A percentile compares a stretch with the other conserved stretches of the same genome.
phyloP scores from a whole-genome alignment of 2,888 invertebrate species.

The Caenorhabditis japonica region DNA sequence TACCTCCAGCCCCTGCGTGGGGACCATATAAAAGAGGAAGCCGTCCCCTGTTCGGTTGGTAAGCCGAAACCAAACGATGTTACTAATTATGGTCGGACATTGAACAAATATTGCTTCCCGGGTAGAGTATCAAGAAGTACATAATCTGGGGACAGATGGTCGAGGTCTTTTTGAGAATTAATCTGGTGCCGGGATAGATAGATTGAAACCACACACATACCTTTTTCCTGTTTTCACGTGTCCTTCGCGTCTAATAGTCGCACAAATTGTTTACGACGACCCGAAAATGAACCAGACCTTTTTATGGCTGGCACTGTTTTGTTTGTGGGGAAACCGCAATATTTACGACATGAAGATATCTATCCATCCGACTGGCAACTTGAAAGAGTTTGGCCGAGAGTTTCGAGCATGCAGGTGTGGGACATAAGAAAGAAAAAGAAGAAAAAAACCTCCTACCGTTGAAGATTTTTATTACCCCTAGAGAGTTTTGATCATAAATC shows the following conservation, averaged over 20 bases:
- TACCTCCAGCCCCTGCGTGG: slow-evolving; percentile 17
- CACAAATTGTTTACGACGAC: slow-evolving; percentile 14
- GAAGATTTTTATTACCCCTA: slow-evolving; percentile 9
- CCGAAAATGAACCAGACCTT: slow-evolving; percentile 26
- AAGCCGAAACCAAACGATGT: slow-evolving; percentile 54
- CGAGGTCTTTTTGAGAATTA: slow-evolving; percentile 23
- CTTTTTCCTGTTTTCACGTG: background rate
- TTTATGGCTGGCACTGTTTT: slow-evolving; percentile 14
- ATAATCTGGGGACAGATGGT: slow-evolving; percentile 47
- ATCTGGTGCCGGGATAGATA: background rate
- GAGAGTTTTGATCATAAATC: slow-evolving; percentile 41
- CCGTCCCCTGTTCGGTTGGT: slow-evolving; percentile 28
- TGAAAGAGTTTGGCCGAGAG: slow-evolving; percentile 18
- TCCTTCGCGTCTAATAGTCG: background rate
- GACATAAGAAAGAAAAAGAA: background rate
- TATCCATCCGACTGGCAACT: slow-evolving; percentile 15
- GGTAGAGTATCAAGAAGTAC: slow-evolving; percentile 40
- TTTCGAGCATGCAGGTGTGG: slow-evolving; percentile 14
- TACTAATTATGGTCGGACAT: slow-evolving; percentile 39
- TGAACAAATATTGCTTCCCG: slow-evolving; percentile 40
- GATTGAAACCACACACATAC: background rate
- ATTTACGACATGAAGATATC: background rate
- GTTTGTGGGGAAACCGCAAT: background rate
- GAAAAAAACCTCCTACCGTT: too few species aligned
- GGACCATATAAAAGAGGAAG: slow-evolving; percentile 36